Conservation (phyloP, 1,140 invertebrate genomes). For the Bombus fervidus region DNA sequence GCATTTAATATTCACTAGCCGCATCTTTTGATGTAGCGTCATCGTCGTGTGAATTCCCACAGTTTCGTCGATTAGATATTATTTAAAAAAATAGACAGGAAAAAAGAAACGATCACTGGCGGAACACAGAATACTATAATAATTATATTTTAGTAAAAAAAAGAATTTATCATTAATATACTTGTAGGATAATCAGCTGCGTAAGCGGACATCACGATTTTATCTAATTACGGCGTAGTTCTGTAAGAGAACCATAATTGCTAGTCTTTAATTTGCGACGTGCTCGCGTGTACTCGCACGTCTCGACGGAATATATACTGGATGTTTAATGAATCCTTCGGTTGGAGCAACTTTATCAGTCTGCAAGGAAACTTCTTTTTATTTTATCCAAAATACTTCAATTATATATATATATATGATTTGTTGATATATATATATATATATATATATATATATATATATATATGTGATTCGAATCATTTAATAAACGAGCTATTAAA, state of each 20-base stretch:
- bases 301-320: conserved; percentile 32
- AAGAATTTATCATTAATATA: conserved; percentile 64
- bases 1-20: conserved; percentile 12
- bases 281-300: conserved; percentile 51
- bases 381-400: too few species aligned
- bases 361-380: background rate
- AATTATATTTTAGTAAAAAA: conserved; percentile 69
- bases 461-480: too few species aligned
- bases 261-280: conserved; percentile 72
- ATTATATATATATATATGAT: too few species aligned
- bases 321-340: conserved; percentile 23
- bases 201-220: conserved; percentile 45
- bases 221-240: conserved; percentile 67
- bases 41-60: background rate
- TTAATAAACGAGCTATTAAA: too few species aligned
- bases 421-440: too few species aligned
- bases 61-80: background rate
- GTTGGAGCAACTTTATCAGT: conserved; percentile 7
- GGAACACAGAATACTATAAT: conserved; percentile 60
- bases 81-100: background rate
- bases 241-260: conserved; percentile 69
- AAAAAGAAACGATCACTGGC: conserved; percentile 37
- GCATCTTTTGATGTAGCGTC: background rate
- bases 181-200: conserved; percentile 46
- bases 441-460: too few species aligned